Base-by-base conservation (phyloP, 2,797 vertebrate genomes). In the Okamejei kenojei region DNA sequence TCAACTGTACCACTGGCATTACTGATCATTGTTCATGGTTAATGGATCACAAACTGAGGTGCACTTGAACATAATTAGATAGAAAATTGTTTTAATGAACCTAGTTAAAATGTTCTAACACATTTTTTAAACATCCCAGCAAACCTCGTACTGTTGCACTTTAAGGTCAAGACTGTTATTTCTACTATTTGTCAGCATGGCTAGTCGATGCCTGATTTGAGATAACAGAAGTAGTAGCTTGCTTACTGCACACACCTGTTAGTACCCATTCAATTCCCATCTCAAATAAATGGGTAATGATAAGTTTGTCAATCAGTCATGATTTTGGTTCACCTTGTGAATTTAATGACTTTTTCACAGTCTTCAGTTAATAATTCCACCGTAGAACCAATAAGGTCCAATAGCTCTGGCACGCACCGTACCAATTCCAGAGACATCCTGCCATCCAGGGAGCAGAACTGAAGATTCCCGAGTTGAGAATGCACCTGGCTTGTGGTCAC, bases 401-500 rank as follows among this genome's bases (percentile, higher is more conserved):
- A 97, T 93, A 99, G 96, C 95, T 99, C 98, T 0, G 97, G 97
- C 93, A 99, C 97, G 0, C 98, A 99, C 91, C 96, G 97, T 95
- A 99, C 97, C 96, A 99, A 96, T 95, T 99, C 98, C 94, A 98
- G 97, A 93, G 96, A 97, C 95, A 97, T 97, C 93, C 95, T 94
- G 7, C 95, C 32, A 68, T 95, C 96, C 6, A 63, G 95, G 1
- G 93, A 94, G 0, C 93, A 94, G 32, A 93, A 96, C 95, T 76
- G 96, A 0, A 95, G 95, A 77, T 96, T 95, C 1, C 96, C 96
- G 0, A 96, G 95, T 19, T 96, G 95, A 0, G 95, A 95, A 96
- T 98, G 97, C 95, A 99, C 97, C 97, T 99, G 99, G 96, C 98
- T 99, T 93, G 97, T 94, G 0, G 97, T 97, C 58, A 98, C 97